phyloP scores from a whole-genome alignment of 2,797 vertebrate genomes.

The Erpetoichthys calabaricus region DNA sequence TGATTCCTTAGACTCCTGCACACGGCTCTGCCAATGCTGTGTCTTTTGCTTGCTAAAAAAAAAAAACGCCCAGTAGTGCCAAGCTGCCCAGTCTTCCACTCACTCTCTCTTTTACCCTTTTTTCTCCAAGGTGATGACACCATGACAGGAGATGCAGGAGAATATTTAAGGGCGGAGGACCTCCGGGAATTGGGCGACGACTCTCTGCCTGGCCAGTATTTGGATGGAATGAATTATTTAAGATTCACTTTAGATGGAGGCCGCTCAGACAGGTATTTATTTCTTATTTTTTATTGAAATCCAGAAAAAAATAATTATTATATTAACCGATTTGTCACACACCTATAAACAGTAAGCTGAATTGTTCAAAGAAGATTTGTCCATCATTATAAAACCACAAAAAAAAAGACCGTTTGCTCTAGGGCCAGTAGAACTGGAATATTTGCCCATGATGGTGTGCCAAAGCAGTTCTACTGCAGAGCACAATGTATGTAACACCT shows the following conservation, averaged over 20 bases:
- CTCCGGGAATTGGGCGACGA: conserved; percentile 88
- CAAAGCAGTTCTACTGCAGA: too few species aligned
- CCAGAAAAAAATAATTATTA: not conserved
- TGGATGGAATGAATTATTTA: conserved; percentile 92
- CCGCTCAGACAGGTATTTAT: conserved; percentile 71
- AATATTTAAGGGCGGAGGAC: conserved; percentile 87
- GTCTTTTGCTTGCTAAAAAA: not conserved
- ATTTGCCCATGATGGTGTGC: too few species aligned
- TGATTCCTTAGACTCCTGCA: not conserved
- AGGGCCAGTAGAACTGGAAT: too few species aligned
- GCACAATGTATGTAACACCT: too few species aligned
- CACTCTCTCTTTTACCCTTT: not conserved
- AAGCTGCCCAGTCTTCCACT: not conserved
- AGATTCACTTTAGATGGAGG: conserved; percentile 85
- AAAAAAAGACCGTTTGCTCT: too few species aligned
- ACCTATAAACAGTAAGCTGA: too few species aligned
- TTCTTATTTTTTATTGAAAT: not conserved
- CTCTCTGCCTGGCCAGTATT: conserved; percentile 85
- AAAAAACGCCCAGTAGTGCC: not conserved
- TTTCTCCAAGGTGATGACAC: conserved; percentile 76
- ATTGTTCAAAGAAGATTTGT: not conserved
- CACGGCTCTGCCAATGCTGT: conserved; percentile 1
- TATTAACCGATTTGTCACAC: not conserved
- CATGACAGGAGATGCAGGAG: conserved; percentile 90
- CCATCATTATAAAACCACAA: not conserved